Evolutionary conservation across 2,113 vertebrate species (phyloP).

Genomic region (Actinemys pallida): DNA sequence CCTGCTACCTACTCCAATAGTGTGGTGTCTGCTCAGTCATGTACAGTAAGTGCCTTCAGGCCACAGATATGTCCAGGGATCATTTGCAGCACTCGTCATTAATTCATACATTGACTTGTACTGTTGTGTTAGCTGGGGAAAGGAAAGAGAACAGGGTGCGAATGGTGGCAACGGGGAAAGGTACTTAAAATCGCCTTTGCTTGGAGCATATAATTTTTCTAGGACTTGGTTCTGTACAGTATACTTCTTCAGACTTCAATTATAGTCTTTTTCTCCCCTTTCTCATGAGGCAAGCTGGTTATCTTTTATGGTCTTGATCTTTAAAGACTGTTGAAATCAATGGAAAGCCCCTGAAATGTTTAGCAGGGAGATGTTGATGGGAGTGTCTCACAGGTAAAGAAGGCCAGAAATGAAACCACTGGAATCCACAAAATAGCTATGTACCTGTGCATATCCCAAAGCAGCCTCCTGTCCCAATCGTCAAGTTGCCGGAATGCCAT

Average conservation of each 20-base stretch:
- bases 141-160: background rate
- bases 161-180: background rate
- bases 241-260: background rate
- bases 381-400: background rate
- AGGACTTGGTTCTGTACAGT: accelerated
- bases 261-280: background rate
- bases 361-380: background rate
- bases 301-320: background rate
- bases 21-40: background rate
- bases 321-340: background rate
- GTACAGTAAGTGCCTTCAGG: accelerated
- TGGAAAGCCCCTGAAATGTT: background rate
- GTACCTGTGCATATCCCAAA: background rate
- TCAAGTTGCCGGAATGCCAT: background rate
- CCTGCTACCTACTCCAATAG: background rate
- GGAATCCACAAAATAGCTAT: background rate
- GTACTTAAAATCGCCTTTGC: background rate
- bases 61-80: background rate
- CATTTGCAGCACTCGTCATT: accelerated
- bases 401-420: background rate
- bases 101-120: background rate
- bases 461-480: background rate
- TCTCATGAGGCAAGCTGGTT: background rate
- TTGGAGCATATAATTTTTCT: accelerated
- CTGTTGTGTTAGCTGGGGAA: background rate